Percentiles rank a stretch among this genome's conserved stretches.
These are phyloP conservation scores for cattle (Bos taurus) DNA, from an alignment of 2,113 vertebrate genomes.

Conservation along the genomic window ARS-UCD2.0 NC_037329.1:48655001-48655500, in stretches of 20 bases:
- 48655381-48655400: background rate
- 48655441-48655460: slow-evolving; percentile 8
- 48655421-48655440: slow-evolving; percentile 17
- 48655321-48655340: background rate
- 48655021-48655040: background rate
- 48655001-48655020: background rate
- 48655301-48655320: background rate
- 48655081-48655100: background rate
- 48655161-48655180: background rate
- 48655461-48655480: slow-evolving; percentile 37
- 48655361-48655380: background rate
- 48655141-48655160: background rate
- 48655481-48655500: slow-evolving; percentile 30
- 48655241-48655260: background rate
- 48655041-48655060: background rate
- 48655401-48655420: background rate
- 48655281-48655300: background rate
- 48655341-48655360: background rate
- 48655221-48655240: background rate
- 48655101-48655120: background rate
- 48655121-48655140: background rate
- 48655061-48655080: background rate
- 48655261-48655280: background rate
- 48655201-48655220: background rate
- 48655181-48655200: background rate